Conservation (phyloP, 2,888 invertebrate genomes). For the Malachius bipustulatus region DNA sequence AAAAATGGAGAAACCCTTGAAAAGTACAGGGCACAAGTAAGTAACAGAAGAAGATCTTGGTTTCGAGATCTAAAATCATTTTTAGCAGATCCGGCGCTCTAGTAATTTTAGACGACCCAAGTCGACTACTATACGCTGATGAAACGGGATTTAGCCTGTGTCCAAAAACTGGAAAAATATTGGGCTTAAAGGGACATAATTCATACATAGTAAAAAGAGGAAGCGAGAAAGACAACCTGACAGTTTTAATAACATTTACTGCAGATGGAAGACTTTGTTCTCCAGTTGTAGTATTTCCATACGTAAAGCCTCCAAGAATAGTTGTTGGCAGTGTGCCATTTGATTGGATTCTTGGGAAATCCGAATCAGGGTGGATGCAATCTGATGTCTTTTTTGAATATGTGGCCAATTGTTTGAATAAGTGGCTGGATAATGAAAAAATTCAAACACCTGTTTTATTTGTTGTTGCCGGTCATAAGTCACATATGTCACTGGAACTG, state of each 20-base stretch:
- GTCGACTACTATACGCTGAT: neutral
- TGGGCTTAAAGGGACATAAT: conserved; percentile 1
- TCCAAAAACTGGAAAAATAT: conserved; percentile 1
- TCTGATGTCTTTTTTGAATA: conserved; percentile 21
- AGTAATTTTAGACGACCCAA: neutral
- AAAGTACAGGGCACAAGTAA: neutral
- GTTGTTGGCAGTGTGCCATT: conserved; percentile 21
- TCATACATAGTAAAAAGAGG: neutral
- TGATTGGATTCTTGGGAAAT: conserved; percentile 25
- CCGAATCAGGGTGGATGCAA: conserved; percentile 22
- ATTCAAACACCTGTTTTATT: conserved; percentile 7
- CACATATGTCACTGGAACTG: conserved; percentile 17
- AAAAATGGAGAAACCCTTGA: neutral
- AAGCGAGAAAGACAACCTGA: conserved; percentile 16
- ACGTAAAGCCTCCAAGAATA: conserved; percentile 9
- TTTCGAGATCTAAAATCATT: neutral
- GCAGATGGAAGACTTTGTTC: conserved; percentile 23
- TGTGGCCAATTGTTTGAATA: conserved; percentile 14
- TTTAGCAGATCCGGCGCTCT: neutral
- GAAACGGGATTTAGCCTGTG: conserved; percentile 1
- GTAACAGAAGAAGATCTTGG: neutral
- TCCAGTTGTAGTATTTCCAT: conserved; percentile 14
- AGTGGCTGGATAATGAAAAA: conserved; percentile 14
- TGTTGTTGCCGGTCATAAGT: conserved; percentile 21
- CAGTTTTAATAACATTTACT: conserved; percentile 26